Conservation (phyloP, 2,797 vertebrate species). For the Decapterus maruadsi region DNA sequence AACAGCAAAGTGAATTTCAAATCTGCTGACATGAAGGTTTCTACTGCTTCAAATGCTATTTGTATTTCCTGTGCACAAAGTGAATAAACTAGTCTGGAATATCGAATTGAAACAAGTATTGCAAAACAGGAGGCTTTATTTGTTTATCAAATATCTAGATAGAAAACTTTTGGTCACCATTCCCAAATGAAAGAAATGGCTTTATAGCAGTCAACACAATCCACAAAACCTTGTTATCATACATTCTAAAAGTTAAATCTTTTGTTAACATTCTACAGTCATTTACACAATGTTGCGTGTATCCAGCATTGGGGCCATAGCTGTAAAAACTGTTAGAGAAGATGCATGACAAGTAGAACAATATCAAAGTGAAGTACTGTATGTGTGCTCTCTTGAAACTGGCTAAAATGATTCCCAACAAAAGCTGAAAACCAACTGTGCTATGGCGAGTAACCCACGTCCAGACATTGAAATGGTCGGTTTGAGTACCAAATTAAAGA, state of each 20-base stretch:
- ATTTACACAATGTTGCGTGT: constrained; percentile 57
- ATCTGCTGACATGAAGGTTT: constrained; percentile 78
- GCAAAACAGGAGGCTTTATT: constrained; percentile 68
- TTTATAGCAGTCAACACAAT: constrained; percentile 54
- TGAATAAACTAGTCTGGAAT: constrained; percentile 85
- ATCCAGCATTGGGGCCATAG: constrained; percentile 35
- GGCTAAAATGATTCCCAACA: constrained; percentile 15
- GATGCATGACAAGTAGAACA: constrained; percentile 10
- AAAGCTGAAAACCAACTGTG: constrained; percentile 28
- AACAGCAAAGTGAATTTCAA: constrained; percentile 60
- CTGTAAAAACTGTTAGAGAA: constrained; percentile 7
- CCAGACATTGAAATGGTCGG: background rate
- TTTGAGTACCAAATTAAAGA: constrained; percentile 19
- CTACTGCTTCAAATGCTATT: constrained; percentile 80
- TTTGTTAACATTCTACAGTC: constrained; percentile 70
- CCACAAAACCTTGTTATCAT: constrained; percentile 53
- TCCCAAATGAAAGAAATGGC: constrained; percentile 59
- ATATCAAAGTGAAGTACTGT: constrained; percentile 21
- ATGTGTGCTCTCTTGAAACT: constrained; percentile 1
- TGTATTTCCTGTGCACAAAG: constrained; percentile 85
- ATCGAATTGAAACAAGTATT: constrained; percentile 62
- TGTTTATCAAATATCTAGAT: constrained; percentile 77
- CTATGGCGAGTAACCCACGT: too few species aligned
- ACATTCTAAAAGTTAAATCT: constrained; percentile 76
- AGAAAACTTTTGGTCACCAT: constrained; percentile 62